phyloP scores from a whole-genome alignment of 1,140 invertebrate genomes.

The Drosophila albomicans region DNA sequence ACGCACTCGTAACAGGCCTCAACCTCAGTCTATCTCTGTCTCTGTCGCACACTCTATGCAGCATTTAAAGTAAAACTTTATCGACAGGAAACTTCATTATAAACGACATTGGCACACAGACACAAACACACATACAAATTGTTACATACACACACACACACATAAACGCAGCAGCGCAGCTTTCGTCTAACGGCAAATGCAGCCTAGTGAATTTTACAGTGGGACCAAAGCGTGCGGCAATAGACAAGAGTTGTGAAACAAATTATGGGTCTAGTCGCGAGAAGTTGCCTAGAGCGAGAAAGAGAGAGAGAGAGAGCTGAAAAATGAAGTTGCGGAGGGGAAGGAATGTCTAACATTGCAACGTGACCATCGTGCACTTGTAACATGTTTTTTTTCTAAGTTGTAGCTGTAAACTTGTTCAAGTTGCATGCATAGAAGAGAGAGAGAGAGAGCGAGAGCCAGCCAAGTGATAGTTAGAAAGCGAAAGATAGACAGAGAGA shows the following conservation, averaged over 20 bases:
- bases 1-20: conserved; percentile 21
- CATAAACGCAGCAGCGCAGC: not conserved
- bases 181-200: conserved; percentile 45
- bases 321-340: not conserved
- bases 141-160: not conserved
- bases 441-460: not conserved
- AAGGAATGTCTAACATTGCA: conserved; percentile 73
- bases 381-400: conserved; percentile 66
- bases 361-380: conserved; percentile 79
- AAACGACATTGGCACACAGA: conserved; percentile 79
- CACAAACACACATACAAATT: conserved; percentile 31
- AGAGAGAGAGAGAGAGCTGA: not conserved
- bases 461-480: not conserved
- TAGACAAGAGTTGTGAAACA: conserved; percentile 52
- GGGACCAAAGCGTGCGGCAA: conserved; percentile 38
- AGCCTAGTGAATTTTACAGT: conserved; percentile 34
- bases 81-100: conserved; percentile 82
- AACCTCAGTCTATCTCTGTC: conserved; percentile 23
- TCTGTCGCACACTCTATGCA: conserved; percentile 13
- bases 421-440: conserved; percentile 45
- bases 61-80: conserved; percentile 73
- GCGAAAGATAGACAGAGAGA: conserved; percentile 20
- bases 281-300: conserved; percentile 33
- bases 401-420: conserved; percentile 76
- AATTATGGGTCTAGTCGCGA: conserved; percentile 54